Percentiles rank a stretch among this genome's conserved stretches.
These are phyloP conservation scores for Catostylus mosaicus DNA, from an alignment of 30 jellyfish, hydroid and myxozoan genomes.

Conservation along the genomic window DNA sequence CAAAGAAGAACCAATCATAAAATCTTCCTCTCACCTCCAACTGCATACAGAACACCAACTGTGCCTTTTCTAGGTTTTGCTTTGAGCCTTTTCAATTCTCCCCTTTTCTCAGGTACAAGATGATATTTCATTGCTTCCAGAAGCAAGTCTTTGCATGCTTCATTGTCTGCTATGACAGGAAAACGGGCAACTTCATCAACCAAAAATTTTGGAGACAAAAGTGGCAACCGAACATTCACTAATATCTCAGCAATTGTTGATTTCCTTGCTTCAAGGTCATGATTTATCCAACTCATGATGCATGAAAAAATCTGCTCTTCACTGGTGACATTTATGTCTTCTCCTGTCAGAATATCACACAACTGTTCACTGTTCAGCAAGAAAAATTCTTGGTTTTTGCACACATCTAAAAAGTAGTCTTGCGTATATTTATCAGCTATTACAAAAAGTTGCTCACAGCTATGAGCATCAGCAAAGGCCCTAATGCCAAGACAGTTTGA, in stretches of 20 bases:
- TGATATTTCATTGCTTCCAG: slow-evolving; percentile 87
- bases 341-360: slow-evolving; percentile 70
- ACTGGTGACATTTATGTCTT: slow-evolving; percentile 75
- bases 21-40: slow-evolving; percentile 73
- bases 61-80: slow-evolving; percentile 91
- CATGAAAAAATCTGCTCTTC: slow-evolving; percentile 82
- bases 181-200: slow-evolving; percentile 78
- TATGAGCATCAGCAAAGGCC: slow-evolving; percentile 97
- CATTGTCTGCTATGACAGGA: slow-evolving; percentile 73
- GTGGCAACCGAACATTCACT: slow-evolving; percentile 67
- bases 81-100: slow-evolving; percentile 41
- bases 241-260: slow-evolving; percentile 45
- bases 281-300: slow-evolving; percentile 75
- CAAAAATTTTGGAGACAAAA: slow-evolving; percentile 76
- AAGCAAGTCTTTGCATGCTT: slow-evolving; percentile 78
- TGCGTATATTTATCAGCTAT: slow-evolving; percentile 83
- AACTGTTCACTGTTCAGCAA: slow-evolving; percentile 78
- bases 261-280: slow-evolving; percentile 75
- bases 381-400: slow-evolving; percentile 87
- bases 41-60: slow-evolving; percentile 89
- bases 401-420: slow-evolving; percentile 82
- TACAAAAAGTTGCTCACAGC: slow-evolving; percentile 77
- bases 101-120: slow-evolving; percentile 78
- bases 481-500: slow-evolving; percentile 92
- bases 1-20: not conserved